These are phyloP conservation scores for Argyra leucocephala DNA, from an alignment of 2,888 invertebrate species.

Conservation along the genomic window DNA sequence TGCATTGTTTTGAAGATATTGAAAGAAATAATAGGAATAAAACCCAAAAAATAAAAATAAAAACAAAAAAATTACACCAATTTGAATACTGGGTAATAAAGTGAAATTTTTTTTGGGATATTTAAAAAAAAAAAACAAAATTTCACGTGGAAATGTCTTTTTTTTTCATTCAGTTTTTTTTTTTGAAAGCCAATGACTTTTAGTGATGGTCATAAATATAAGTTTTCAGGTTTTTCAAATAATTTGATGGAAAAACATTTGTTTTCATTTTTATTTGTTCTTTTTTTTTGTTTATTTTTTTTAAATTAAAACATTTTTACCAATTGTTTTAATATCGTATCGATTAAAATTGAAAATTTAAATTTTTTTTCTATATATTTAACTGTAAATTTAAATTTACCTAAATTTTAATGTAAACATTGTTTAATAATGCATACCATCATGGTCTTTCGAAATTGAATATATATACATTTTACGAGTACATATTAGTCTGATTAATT, in stretches of 20 bases:
- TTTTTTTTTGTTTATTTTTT: too few species aligned
- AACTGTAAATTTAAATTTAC: too few species aligned
- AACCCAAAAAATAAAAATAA: not conserved
- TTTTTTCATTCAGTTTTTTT: not conserved
- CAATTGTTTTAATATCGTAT: too few species aligned
- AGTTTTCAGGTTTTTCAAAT: not conserved
- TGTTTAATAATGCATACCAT: too few species aligned
- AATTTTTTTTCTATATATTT: too few species aligned
- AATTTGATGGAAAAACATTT: not conserved
- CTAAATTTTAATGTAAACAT: too few species aligned
- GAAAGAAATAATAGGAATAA: not conserved
- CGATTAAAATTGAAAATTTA: too few species aligned
- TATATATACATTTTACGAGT: too few species aligned
- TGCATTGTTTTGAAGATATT: slow-evolving; percentile 2
- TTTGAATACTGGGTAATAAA: not conserved
- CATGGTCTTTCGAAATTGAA: too few species aligned
- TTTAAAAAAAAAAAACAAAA: not conserved
- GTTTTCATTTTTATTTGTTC: too few species aligned
- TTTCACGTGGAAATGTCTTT: not conserved
- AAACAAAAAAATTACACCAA: not conserved
- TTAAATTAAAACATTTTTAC: too few species aligned
- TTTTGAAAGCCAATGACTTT: slow-evolving; percentile 4
- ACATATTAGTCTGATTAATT: too few species aligned
- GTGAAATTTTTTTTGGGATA: not conserved
- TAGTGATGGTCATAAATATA: slow-evolving; percentile 3